phyloP scores from a whole-genome alignment of 2,888 invertebrate genomes.

The Xestia ashworthii region DNA sequence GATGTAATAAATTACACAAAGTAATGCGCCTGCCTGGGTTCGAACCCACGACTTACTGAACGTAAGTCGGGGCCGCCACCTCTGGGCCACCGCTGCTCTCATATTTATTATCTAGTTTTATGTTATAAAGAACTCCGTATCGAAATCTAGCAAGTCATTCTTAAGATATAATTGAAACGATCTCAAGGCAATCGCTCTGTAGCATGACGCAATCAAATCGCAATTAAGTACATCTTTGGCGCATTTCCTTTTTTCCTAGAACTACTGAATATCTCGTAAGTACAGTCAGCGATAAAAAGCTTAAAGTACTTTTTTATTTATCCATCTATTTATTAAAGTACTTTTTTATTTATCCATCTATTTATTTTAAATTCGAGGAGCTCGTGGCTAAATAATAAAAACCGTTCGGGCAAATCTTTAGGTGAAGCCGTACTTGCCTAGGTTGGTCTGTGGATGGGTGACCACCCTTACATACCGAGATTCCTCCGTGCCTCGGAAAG shows the following conservation, averaged over 20 bases:
- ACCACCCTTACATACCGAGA: too few species aligned
- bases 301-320: not conserved
- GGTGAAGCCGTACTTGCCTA: too few species aligned
- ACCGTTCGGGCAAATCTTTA: too few species aligned
- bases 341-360: not conserved
- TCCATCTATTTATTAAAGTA: not conserved
- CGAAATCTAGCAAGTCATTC: slow-evolving; percentile 28
- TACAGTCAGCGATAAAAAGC: not conserved
- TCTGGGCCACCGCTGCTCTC: too few species aligned
- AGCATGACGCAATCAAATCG: slow-evolving; percentile 34
- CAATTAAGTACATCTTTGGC: slow-evolving; percentile 17
- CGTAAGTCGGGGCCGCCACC: too few species aligned
- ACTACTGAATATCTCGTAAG: not conserved
- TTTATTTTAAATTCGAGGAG: not conserved
- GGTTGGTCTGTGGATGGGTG: too few species aligned
- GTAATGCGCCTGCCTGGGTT: too few species aligned
- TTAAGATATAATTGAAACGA: slow-evolving; percentile 16
- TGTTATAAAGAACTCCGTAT: slow-evolving; percentile 12
- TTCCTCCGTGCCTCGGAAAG: too few species aligned
- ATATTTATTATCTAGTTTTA: too few species aligned
- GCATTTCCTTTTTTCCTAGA: slow-evolving; percentile 9
- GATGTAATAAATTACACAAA: too few species aligned
- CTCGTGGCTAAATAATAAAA: too few species aligned
- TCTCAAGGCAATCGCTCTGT: slow-evolving; percentile 17
- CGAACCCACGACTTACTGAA: too few species aligned